Base-by-base conservation (phyloP, 2,113 vertebrate genomes). In the Ploceus nigricollis region DNA sequence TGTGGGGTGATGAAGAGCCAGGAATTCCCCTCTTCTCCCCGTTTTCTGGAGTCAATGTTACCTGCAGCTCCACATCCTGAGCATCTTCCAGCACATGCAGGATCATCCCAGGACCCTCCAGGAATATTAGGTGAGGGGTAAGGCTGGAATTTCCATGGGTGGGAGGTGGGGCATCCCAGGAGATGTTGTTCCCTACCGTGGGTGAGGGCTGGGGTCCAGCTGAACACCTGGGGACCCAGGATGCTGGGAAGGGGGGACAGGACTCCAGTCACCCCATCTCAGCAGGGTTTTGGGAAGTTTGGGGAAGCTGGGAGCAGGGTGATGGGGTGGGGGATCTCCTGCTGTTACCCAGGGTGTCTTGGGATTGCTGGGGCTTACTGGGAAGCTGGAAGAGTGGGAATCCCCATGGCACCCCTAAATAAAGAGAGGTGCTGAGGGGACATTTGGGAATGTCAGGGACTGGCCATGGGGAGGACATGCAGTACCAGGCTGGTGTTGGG, bases 21-120 rank as follows among this genome's bases (percentile, higher is more conserved):
- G 33, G 73, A 77, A n/a, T 33, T 45, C 39, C 19, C 22, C 33
- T 27, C 70, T 18, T 23, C 20, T 40, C 21, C 27, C 37, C 30
- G 23, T 1, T 14, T 54, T 63, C 33, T 56, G 28, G 40, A 97
- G 42, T 93, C 91, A 2, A 68, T 66, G 0, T 3, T 94, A 95
- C 54, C 96, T 97, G 25, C 96, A 97, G 51, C 94, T 98, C 76
- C 93, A 24, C 42, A 90, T 97, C 87, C 97, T 95, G 3, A 89
- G 72, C 16, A 15, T 95, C 72, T 98, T 95, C 83, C 78, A 87
- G 15, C 35, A 21, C 8, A 7, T 13, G 15, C 63, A 79, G 15
- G 4, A 4, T 1, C 18, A 5, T 7, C 6, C 15, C 48, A 70
- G 24, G 2, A 4, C 2, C 12, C 5, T 33, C 17, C 28, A 51